A percentile compares a stretch with the other conserved stretches of the same genome.
Conservation (phyloP, 2,888 invertebrate genomes). For the Pycnomerus fuliginosus region DNA sequence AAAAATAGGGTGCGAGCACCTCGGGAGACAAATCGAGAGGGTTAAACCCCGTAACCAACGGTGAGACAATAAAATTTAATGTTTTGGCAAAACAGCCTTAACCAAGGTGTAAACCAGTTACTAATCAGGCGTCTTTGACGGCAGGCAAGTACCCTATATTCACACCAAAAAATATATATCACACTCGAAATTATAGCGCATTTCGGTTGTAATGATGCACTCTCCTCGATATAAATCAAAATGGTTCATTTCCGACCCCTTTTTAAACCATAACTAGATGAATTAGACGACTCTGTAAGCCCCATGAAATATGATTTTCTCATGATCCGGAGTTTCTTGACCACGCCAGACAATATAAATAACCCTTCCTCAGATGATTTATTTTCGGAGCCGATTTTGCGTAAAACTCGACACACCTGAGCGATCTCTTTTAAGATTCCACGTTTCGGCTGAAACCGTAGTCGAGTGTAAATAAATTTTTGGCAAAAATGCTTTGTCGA, state of each 20-base stretch:
- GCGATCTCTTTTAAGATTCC: slow-evolving; percentile 2
- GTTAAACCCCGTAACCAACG: too few species aligned
- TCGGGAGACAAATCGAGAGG: too few species aligned
- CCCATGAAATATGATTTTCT: too few species aligned
- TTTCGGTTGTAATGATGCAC: slow-evolving; percentile 19
- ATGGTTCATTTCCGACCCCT: slow-evolving; percentile 4
- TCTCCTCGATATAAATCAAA: slow-evolving; percentile 11
- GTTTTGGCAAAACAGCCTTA: slow-evolving; percentile 1
- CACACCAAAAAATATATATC: slow-evolving; percentile 32
- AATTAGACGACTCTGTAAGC: too few species aligned
- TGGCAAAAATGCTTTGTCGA: slow-evolving; percentile 12
- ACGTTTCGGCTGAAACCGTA: slow-evolving; percentile 8
- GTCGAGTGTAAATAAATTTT: slow-evolving; percentile 16
- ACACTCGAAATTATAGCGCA: slow-evolving; percentile 25
- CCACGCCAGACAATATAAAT: too few species aligned
- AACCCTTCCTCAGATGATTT: too few species aligned
- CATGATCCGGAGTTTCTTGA: too few species aligned
- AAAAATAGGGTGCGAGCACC: too few species aligned
- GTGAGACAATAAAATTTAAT: not conserved
- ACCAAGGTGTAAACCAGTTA: slow-evolving; percentile 37
- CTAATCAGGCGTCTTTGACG: slow-evolving; percentile 34
- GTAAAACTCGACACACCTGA: slow-evolving; percentile 9
- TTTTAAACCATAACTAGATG: too few species aligned
- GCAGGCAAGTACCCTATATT: slow-evolving; percentile 31
- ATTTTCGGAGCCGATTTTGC: too few species aligned